phyloP scores from a whole-genome alignment of 2,888 invertebrate species.

The Alsophila aescularia region DNA sequence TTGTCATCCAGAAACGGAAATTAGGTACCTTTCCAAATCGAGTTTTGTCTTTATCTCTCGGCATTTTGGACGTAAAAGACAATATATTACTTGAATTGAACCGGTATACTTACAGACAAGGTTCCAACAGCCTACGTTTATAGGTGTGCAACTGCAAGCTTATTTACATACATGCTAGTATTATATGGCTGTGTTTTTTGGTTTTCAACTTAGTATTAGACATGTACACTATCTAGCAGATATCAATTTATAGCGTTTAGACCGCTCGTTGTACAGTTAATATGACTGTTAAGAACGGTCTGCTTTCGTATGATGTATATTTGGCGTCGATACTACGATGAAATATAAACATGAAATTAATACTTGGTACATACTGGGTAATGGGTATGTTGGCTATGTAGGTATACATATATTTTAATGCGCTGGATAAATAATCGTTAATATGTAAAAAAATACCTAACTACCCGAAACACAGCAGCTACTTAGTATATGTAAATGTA shows the following conservation, averaged over 20 bases:
- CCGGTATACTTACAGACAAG: conserved; percentile 25
- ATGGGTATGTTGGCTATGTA: too few relatives aligned
- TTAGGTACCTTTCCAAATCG: conserved; percentile 43
- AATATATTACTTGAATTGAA: conserved; percentile 38
- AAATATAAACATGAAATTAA: too few relatives aligned
- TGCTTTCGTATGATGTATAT: too few relatives aligned
- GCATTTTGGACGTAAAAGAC: conserved; percentile 43
- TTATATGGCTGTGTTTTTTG: background rate
- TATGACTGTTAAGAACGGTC: too few relatives aligned
- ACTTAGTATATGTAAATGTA: too few relatives aligned
- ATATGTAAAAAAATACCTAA: too few relatives aligned
- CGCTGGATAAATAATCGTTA: too few relatives aligned
- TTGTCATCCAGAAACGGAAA: conserved; percentile 45
- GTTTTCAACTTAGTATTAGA: background rate
- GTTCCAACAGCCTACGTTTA: conserved; percentile 12
- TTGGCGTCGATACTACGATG: too few relatives aligned
- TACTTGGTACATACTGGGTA: too few relatives aligned
- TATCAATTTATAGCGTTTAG: background rate
- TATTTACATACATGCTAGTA: conserved; percentile 8
- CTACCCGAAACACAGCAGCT: too few relatives aligned
- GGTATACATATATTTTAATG: too few relatives aligned
- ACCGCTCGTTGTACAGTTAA: background rate
- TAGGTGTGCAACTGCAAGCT: conserved; percentile 11
- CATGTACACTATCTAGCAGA: background rate
- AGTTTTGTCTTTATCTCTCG: conserved; percentile 43